A percentile compares a stretch with the other conserved stretches of the same genome.
phyloP scores from a whole-genome alignment of 2,797 vertebrate species.

The Spizella passerina region DNA sequence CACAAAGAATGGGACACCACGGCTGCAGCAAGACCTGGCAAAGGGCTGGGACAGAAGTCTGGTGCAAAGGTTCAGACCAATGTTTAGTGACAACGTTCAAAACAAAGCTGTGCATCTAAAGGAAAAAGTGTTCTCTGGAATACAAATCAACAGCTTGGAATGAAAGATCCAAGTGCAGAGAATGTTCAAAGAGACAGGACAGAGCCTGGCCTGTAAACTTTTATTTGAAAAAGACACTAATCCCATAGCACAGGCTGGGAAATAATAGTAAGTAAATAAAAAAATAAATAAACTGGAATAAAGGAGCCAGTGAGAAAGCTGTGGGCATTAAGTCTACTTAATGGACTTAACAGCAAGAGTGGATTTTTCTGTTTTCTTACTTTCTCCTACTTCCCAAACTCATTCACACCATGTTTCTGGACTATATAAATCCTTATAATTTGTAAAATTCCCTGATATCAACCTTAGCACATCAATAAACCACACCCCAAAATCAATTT shows the following conservation, averaged over 20 bases:
- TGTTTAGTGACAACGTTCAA: background rate
- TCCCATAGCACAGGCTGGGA: background rate
- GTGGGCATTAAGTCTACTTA: background rate
- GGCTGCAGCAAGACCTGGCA: background rate
- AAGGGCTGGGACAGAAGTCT: background rate
- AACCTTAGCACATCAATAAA: background rate
- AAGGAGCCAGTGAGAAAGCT: background rate
- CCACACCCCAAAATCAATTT: background rate
- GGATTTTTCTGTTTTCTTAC: background rate
- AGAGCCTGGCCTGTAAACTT: background rate
- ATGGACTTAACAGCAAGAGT: fast-evolving
- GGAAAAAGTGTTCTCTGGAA: background rate
- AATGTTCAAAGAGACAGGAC: background rate
- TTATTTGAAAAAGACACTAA: background rate
- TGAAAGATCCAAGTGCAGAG: background rate
- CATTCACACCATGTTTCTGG: background rate
- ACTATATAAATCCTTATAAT: background rate
- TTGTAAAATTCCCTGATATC: background rate
- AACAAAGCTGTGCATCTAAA: background rate
- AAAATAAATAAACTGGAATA: background rate
- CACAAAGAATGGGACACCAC: background rate
- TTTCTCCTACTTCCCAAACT: background rate
- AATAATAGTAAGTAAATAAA: background rate
- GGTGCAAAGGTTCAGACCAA: background rate
- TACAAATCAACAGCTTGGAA: background rate